These are phyloP conservation scores for Aotus griseimembra DNA, from an alignment of 2,797 vertebrate species.

Conservation along the genomic window DNA sequence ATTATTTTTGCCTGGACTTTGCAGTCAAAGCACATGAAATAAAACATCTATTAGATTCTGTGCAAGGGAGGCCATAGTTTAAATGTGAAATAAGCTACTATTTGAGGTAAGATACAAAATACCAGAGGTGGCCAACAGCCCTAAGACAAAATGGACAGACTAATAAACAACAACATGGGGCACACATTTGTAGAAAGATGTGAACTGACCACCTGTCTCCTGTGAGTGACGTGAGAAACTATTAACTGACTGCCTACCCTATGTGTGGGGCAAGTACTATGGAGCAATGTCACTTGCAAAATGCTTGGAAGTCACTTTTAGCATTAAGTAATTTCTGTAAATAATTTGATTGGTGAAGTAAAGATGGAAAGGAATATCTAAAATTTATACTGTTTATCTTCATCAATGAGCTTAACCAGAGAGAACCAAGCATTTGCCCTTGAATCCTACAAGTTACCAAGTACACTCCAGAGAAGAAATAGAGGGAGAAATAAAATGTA, in stretches of 20 bases:
- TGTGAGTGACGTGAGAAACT: background rate
- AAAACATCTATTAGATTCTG: background rate
- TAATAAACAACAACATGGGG: background rate
- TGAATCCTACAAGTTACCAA: background rate
- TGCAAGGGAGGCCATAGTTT: background rate
- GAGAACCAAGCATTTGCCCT: background rate
- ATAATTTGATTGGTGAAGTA: background rate
- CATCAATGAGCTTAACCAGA: background rate
- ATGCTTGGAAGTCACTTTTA: background rate
- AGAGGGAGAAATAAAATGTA: background rate
- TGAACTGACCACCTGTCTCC: background rate
- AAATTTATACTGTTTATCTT: background rate
- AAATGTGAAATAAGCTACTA: background rate
- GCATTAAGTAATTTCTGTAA: background rate
- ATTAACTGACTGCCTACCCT: background rate
- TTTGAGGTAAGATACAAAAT: background rate
- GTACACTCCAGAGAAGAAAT: background rate
- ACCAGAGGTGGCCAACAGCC: background rate
- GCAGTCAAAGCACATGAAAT: background rate
- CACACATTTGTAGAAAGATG: background rate
- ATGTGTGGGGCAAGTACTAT: background rate
- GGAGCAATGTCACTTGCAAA: background rate
- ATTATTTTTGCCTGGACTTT: background rate
- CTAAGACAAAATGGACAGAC: background rate
- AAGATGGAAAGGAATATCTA: background rate